These are phyloP conservation scores for Dinothrombium tinctorium DNA, from an alignment of 1,140 invertebrate species.

Conservation along the genomic window DNA sequence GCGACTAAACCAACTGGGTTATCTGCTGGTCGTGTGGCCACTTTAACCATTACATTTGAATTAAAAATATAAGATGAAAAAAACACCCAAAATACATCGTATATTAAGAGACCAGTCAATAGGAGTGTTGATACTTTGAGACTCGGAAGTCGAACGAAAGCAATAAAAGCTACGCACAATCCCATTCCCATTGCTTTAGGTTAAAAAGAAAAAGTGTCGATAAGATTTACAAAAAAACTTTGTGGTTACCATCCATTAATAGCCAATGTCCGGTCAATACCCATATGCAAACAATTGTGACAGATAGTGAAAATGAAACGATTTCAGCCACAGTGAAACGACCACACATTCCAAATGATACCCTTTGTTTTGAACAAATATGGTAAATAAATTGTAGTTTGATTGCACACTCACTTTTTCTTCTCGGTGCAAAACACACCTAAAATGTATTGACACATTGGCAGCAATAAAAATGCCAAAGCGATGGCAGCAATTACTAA, in stretches of 20 bases:
- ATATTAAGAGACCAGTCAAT: slow-evolving; percentile 60
- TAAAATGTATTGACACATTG: slow-evolving; percentile 89
- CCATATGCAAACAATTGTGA: slow-evolving; percentile 86
- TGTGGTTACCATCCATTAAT: slow-evolving; percentile 62
- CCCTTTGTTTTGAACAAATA: slow-evolving; percentile 24
- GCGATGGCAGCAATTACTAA: slow-evolving; percentile 86
- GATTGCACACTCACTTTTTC: slow-evolving; percentile 18
- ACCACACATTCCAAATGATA: slow-evolving; percentile 71
- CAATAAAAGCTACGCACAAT: slow-evolving; percentile 87
- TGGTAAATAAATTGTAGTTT: not conserved
- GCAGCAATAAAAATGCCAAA: slow-evolving; percentile 74
- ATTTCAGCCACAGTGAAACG: slow-evolving; percentile 78
- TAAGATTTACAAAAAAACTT: not conserved
- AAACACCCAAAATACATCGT: slow-evolving; percentile 35
- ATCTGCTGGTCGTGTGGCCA: slow-evolving; percentile 69
- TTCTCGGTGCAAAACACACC: slow-evolving; percentile 57
- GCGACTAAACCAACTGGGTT: slow-evolving; percentile 80
- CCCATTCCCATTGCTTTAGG: slow-evolving; percentile 78
- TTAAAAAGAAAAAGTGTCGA: not conserved
- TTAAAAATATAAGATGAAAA: slow-evolving; percentile 96
- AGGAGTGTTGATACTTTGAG: slow-evolving; percentile 85
- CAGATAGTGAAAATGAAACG: slow-evolving; percentile 67
- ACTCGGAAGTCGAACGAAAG: slow-evolving; percentile 78
- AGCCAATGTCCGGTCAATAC: slow-evolving; percentile 91
- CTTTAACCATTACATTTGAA: slow-evolving; percentile 91